Evolutionary conservation across 2,113 vertebrate genomes (phyloP), one percentile per base, ranked within the genome.

Genomic region (Upupa epops): DNA sequence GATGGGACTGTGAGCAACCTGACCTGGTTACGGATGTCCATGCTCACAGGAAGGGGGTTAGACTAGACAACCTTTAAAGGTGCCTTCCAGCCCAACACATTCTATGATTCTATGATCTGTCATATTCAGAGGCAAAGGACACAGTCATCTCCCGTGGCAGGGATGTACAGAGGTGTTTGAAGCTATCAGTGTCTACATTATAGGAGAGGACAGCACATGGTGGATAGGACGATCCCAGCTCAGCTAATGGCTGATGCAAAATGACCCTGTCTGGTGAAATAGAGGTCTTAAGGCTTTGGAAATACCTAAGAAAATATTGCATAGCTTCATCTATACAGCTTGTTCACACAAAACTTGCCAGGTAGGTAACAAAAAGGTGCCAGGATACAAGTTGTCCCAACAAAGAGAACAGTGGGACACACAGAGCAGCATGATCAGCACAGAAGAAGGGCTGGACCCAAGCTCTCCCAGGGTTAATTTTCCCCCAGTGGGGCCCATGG

Each of bases 361-460:
- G 66, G 11, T 31, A 5, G 26, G 3, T 21, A 11, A 31, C 2
- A 24, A 83, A 31, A 0, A 71, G 36, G 18, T 49, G 18, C n/a
- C 28, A 26, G 55, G 37, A 13, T 10, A 58, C 45, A 31, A 63
- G 17, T 14, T 63, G 29, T 8, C 36, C 42, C n/a, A 36, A 2
- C 16, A 46, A 46, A 63, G 22, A 48, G 48, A 19, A 8, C 4
- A 40, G 29, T 32, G 32, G 14, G 7, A 28, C 42, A 29, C 17
- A 12, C 7, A 0, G 0, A 9, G 31, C 69, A 56, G 29, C 34
- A 54, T 0, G 0, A 28, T 2, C 40, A 72, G 42, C 36, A 6
- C n/a, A 31, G 65, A 46, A 69, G 46, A 71, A 55, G 22, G 64
- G 46, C 40, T 65, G 63, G 34, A 49, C 10, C 48, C 12, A 24